Evolutionary conservation across 1,140 invertebrate species (phyloP).

Genomic region (fruit fly (Drosophila melanogaster)): DNA sequence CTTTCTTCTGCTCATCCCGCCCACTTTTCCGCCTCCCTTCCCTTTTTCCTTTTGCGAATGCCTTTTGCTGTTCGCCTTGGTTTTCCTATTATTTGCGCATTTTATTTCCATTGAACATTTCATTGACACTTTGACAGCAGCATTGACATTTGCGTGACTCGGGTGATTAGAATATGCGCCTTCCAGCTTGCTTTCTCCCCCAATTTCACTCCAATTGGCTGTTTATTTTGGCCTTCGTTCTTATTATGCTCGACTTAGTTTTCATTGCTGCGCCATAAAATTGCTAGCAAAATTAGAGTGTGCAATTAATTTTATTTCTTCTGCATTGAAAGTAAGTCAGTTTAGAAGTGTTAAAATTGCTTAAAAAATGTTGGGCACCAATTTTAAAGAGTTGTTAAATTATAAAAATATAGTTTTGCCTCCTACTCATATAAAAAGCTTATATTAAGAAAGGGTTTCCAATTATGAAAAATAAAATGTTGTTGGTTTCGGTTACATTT

Average conservation of each 20-base stretch:
- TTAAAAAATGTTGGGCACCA: background rate
- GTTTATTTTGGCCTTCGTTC: conserved; percentile 21
- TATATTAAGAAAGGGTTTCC: no score
- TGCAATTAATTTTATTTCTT: conserved; percentile 43
- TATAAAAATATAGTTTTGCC: no score
- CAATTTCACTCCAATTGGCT: background rate
- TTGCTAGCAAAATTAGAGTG: conserved; percentile 16
- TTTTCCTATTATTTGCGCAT: conserved; percentile 57
- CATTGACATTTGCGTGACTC: conserved; percentile 79
- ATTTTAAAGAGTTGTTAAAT: background rate
- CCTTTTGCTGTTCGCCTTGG: conserved; percentile 25
- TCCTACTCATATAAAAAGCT: no score
- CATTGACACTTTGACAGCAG: conserved; percentile 78
- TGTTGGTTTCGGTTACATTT: no score
- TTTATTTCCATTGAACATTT: conserved; percentile 81
- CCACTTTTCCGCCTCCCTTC: conserved; percentile 9
- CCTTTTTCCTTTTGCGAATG: conserved; percentile 1
- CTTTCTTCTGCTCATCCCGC: conserved; percentile 28
- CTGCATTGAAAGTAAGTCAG: conserved; percentile 1
- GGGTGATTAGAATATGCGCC: conserved; percentile 78
- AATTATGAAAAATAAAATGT: no score
- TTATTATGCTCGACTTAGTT: conserved; percentile 44
- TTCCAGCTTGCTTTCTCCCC: conserved; percentile 19
- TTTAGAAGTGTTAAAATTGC: background rate
- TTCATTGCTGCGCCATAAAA: conserved; percentile 44